Percentiles rank a stretch among this genome's conserved stretches.
phyloP scores from a whole-genome alignment of 1,140 invertebrate species.

The Polypedilum pembai region DNA sequence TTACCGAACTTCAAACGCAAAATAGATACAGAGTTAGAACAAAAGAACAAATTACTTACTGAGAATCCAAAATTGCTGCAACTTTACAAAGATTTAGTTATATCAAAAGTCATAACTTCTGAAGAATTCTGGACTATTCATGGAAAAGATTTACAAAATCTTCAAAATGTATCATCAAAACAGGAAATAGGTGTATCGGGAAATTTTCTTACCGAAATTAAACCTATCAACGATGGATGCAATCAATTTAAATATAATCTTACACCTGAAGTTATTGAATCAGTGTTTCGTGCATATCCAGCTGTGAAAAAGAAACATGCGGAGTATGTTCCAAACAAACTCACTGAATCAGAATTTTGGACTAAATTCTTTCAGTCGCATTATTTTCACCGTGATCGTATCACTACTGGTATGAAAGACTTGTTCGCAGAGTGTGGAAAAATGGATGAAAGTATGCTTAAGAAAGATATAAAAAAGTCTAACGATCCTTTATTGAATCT shows the following conservation, averaged over 20 bases:
- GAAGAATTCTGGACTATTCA: conserved; percentile 96
- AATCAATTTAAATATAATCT: conserved; percentile 97
- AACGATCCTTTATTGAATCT: conserved; percentile 75
- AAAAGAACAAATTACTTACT: conserved; percentile 76
- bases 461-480: conserved; percentile 68
- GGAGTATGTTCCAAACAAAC: conserved; percentile 91
- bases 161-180: conserved; percentile 54
- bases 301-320: conserved; percentile 94
- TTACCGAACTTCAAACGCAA: conserved; percentile 93
- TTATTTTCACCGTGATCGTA: conserved; percentile 95
- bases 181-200: conserved; percentile 87
- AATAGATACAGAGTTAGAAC: conserved; percentile 87
- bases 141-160: conserved; percentile 68
- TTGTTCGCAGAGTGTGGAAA: conserved; percentile 95
- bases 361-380: conserved; percentile 99
- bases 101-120: conserved; percentile 83
- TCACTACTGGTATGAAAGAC: conserved; percentile 80
- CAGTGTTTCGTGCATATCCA: conserved; percentile 99
- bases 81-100: conserved; percentile 88
- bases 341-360: conserved; percentile 97
- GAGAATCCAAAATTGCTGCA: conserved; percentile 76
- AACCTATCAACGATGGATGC: conserved; percentile 93
- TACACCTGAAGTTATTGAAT: conserved; percentile 92
- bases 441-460: conserved; percentile 82
- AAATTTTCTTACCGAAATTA: conserved; percentile 86